Evolutionary conservation across 2,113 vertebrate genomes (phyloP).

Genomic region (Engraulis encrasicolus): DNA sequence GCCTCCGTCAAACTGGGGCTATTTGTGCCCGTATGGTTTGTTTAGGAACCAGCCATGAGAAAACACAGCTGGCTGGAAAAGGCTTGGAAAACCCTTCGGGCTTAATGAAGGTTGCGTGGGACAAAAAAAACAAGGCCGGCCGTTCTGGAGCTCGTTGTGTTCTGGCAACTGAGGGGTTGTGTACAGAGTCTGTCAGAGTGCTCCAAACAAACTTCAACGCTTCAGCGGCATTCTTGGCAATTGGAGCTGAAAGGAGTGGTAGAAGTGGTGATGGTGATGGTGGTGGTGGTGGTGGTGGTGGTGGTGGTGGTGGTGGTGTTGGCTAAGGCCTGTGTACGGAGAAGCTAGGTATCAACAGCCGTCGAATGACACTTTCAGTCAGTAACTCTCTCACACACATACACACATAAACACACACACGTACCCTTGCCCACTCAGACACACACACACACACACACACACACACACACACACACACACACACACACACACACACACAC

Average conservation of each 20-base stretch:
- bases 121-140: conserved; percentile 7
- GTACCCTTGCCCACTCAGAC: no score
- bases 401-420: no score
- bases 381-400: no score
- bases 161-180: not conserved
- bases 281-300: not conserved
- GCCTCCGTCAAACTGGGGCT: not conserved
- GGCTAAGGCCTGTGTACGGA: no score
- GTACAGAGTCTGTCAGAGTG: not conserved
- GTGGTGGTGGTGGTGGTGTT: not conserved
- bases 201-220: not conserved
- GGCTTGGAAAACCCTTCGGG: not conserved
- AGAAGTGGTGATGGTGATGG: not conserved
- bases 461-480: no score
- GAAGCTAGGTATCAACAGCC: not conserved
- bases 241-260: not conserved
- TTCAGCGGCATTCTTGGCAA: not conserved
- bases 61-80: conserved; percentile 10
- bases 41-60: not conserved
- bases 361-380: not conserved
- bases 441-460: no score
- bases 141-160: not conserved
- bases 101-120: not conserved
- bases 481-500: no score
- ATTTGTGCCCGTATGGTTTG: not conserved